These are phyloP conservation scores for Chalcosyrphus nemorum DNA, from an alignment of 2,888 invertebrate species.

Conservation along the genomic window DNA sequence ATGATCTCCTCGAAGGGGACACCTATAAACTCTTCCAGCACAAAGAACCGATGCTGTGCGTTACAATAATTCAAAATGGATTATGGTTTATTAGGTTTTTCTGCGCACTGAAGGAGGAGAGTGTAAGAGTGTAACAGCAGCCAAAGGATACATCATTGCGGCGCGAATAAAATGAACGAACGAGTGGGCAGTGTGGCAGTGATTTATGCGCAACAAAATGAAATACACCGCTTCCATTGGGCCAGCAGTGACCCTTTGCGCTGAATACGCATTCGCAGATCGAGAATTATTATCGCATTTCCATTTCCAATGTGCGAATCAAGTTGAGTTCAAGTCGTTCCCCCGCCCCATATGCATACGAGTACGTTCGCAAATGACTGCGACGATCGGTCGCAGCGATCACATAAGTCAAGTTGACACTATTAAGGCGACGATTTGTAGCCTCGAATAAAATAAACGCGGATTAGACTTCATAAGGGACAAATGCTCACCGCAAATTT, in stretches of 20 bases:
- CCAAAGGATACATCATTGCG: slow-evolving; percentile 65
- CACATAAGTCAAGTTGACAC: slow-evolving; percentile 81
- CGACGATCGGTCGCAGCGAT: slow-evolving; percentile 75
- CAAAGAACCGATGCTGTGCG: slow-evolving; percentile 72
- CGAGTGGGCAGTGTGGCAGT: slow-evolving; percentile 74
- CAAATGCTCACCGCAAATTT: slow-evolving; percentile 81
- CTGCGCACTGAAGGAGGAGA: slow-evolving; percentile 62
- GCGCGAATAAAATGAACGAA: slow-evolving; percentile 74
- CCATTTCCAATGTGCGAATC: slow-evolving; percentile 59
- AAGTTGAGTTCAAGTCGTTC: slow-evolving; percentile 5
- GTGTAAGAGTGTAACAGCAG: slow-evolving; percentile 54
- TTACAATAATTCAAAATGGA: slow-evolving; percentile 82
- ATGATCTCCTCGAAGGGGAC: slow-evolving; percentile 67
- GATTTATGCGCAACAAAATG: slow-evolving; percentile 82
- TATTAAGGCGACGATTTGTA: slow-evolving; percentile 82
- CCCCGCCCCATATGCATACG: slow-evolving; percentile 16
- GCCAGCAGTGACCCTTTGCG: slow-evolving; percentile 51
- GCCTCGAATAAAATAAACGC: slow-evolving; percentile 82
- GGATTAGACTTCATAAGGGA: slow-evolving; percentile 82
- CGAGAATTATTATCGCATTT: slow-evolving; percentile 68
- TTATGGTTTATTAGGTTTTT: slow-evolving; percentile 81
- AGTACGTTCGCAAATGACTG: slow-evolving; percentile 38
- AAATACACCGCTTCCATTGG: slow-evolving; percentile 77
- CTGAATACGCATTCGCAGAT: slow-evolving; percentile 58
- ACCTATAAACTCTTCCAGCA: slow-evolving; percentile 66